These are phyloP conservation scores for Dioctria linearis DNA, from an alignment of 2,888 invertebrate species.

Conservation along the genomic window DNA sequence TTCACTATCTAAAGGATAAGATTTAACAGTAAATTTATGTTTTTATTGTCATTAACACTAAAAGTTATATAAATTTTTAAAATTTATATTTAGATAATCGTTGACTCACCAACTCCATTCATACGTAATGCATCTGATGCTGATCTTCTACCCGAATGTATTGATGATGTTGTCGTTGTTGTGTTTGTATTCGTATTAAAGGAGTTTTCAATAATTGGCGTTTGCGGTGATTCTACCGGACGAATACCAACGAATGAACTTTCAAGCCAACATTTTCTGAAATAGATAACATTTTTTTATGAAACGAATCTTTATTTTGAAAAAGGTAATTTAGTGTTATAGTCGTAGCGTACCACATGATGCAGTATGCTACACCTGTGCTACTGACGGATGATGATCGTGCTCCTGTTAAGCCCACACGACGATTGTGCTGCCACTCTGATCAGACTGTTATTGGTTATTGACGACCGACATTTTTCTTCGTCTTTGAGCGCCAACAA, in stretches of 20 bases:
- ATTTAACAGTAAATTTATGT: conserved; percentile 53
- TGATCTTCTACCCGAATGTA: conserved; percentile 62
- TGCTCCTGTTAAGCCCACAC: too few species aligned
- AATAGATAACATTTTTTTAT: not conserved
- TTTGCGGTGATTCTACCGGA: conserved; percentile 88
- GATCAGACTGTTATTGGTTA: too few species aligned
- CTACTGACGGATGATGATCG: too few species aligned
- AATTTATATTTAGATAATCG: conserved; percentile 63
- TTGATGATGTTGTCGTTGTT: conserved; percentile 64
- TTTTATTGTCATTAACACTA: conserved; percentile 32
- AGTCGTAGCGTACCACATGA: too few species aligned
- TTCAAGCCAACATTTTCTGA: conserved; percentile 87
- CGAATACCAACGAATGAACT: conserved; percentile 92
- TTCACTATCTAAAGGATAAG: conserved; percentile 17
- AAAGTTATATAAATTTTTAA: conserved; percentile 46
- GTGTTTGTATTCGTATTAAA: conserved; percentile 62
- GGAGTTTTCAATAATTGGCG: conserved; percentile 78
- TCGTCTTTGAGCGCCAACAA: too few species aligned
- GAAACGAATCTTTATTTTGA: too few species aligned
- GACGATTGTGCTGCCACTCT: too few species aligned
- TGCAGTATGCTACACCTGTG: too few species aligned
- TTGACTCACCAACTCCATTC: conserved; percentile 73
- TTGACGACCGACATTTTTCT: too few species aligned
- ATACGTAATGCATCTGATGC: conserved; percentile 65
- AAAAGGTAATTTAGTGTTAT: too few species aligned